Percentiles rank a stretch among this genome's conserved stretches.
These are phyloP conservation scores for Drosophila monieri DNA, from an alignment of 2,888 invertebrate genomes.

Conservation along the genomic window DNA sequence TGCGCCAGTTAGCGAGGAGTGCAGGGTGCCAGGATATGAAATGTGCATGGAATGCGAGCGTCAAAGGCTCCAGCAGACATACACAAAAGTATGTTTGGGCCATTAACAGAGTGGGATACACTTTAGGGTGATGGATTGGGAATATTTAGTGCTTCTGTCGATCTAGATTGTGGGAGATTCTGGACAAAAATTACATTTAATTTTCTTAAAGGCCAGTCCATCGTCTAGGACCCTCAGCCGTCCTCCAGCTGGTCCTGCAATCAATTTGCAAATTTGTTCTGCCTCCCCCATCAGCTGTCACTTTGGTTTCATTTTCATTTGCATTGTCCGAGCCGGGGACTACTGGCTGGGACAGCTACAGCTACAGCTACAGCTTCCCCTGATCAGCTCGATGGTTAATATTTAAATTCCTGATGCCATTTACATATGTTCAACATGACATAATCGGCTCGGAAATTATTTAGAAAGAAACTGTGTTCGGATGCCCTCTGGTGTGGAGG, in stretches of 20 bases:
- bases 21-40: constrained; percentile 9
- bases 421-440: constrained; percentile 78
- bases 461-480: constrained; percentile 49
- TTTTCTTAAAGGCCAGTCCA: not conserved
- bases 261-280: constrained; percentile 72
- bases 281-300: constrained; percentile 53
- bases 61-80: constrained; percentile 28
- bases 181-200: not conserved
- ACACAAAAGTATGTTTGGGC: constrained; percentile 55
- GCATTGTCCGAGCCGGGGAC: constrained; percentile 22
- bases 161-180: no score
- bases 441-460: constrained; percentile 73
- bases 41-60: constrained; percentile 16
- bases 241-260: constrained; percentile 40
- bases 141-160: no score
- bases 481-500: not conserved
- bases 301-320: constrained; percentile 64
- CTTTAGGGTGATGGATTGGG: no score
- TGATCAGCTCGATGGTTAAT: constrained; percentile 24
- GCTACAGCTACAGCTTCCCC: no score
- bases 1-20: constrained; percentile 33
- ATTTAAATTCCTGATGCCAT: constrained; percentile 63
- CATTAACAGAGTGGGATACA: constrained; percentile 56
- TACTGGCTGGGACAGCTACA: not conserved
- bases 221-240: not conserved